Conservation (phyloP, 2,888 invertebrate genomes). For the Ophioninae sp. region DNA sequence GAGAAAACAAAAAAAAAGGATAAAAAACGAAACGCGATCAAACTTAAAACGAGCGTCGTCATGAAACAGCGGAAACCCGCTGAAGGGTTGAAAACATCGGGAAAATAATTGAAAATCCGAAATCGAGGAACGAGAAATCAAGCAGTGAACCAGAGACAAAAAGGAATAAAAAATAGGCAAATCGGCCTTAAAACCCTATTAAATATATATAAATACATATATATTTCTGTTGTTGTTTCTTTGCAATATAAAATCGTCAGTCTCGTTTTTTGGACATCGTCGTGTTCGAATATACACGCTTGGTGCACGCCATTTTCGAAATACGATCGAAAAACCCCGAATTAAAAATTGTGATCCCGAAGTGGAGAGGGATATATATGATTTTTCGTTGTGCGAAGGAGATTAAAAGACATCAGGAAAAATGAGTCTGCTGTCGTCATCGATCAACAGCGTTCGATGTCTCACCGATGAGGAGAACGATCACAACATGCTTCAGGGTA, state of each 20-base stretch:
- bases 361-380: conserved; percentile 6
- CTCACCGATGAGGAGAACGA: conserved; percentile 79
- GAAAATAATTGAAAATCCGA: conserved; percentile 7
- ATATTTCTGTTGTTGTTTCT: background rate
- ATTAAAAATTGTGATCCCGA: conserved; percentile 9
- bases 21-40: background rate
- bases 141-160: background rate
- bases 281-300: background rate
- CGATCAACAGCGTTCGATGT: conserved; percentile 74
- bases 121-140: background rate
- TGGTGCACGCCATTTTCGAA: background rate
- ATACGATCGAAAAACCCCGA: background rate
- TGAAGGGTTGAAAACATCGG: background rate
- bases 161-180: background rate
- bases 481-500: conserved; percentile 81
- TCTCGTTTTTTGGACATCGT: conserved; percentile 24
- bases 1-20: background rate
- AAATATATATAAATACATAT: background rate
- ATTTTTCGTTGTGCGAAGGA: background rate
- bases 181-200: conserved; percentile 30
- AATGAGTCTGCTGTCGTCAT: conserved; percentile 78
- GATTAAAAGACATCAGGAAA: conserved; percentile 28
- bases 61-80: background rate
- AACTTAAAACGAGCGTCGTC: background rate
- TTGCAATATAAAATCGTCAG: background rate